Evolutionary conservation across 1,140 invertebrate genomes (phyloP).

Genomic region (Episyrphus balteatus): DNA sequence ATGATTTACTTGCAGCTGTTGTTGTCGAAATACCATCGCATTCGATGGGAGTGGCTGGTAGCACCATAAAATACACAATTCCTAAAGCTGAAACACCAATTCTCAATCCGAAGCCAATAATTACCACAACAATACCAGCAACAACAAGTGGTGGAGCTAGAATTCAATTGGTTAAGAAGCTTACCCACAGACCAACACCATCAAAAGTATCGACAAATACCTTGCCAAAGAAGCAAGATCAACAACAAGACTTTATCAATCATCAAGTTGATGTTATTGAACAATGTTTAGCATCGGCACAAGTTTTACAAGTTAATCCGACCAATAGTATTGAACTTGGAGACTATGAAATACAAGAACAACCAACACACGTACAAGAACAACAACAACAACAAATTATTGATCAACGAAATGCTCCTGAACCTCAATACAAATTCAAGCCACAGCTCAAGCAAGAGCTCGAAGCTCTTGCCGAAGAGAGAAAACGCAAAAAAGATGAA

Average conservation of each 20-base stretch:
- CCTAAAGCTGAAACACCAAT: conserved; percentile 9
- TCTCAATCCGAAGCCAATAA: neutral
- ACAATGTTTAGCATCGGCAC: too few species aligned
- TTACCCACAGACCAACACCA: neutral
- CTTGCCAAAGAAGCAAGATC: conserved; percentile 10
- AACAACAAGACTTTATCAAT: conserved; percentile 3
- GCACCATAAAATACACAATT: conserved; percentile 28
- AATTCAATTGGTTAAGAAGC: conserved; percentile 11
- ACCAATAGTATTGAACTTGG: too few species aligned
- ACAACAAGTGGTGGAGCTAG: conserved; percentile 10
- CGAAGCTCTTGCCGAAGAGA: conserved; percentile 20
- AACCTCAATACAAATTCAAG: neutral
- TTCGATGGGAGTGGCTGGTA: conserved; percentile 26
- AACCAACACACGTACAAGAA: conserved; percentile 4
- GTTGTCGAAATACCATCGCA: conserved; percentile 29
- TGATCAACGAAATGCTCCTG: neutral
- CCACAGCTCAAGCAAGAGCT: conserved; percentile 8
- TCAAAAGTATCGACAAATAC: conserved; percentile 10
- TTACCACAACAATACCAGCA: neutral
- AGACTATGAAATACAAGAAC: neutral
- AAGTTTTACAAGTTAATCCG: too few species aligned
- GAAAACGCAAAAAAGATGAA: conserved; percentile 20
- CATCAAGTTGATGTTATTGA: too few species aligned
- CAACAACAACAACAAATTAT: conserved; percentile 2
- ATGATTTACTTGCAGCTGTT: conserved; percentile 23